Base-by-base conservation (phyloP, 2,888 invertebrate genomes). In the Diarsia mendica region DNA sequence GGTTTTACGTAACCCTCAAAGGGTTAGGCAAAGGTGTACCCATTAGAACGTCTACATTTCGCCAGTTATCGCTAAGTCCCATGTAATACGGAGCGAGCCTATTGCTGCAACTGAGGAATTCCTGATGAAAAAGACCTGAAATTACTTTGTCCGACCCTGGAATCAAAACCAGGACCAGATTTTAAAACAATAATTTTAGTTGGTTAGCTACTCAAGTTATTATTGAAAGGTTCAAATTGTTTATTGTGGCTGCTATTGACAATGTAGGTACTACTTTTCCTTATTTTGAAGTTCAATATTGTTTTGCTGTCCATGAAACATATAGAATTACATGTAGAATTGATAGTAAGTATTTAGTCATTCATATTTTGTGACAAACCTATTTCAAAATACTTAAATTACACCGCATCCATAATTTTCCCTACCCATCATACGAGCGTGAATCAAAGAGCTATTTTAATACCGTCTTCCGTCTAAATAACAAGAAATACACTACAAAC, bases 391-490 rank as follows among this genome's bases (percentile, higher is more conserved):
- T 65, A 77, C 44, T 39, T 46, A 39, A 39, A 60, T 46, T 49
- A 63, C 53, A 23, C n/a, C n/a, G n/a, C n/a, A 63, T 71, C 13
- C 13, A 71, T 55, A 66, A 49, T 49, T 79, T 73, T 58, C 28
- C 55, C 33, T 49, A 53, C 49, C 20, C 65, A 67, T 75, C 66
- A 67, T 55, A 13, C 46, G 55, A 23, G 28, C 9, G 61, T 75
- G 75, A 67, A 51, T 67, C n/a, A 46, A 75, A 18, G 4, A 49
- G 20, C n/a, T 79, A 75, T 67, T 72, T 58, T 33, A 70, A 28
- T 2, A 28, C 18, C 13, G 23, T 67, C 72, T 80, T 79, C 83
- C 71, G 64, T 76, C 67, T 74, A 67, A 79, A 75, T 72, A 75
- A 67, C 58, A 23, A 78, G 67, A 71, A 76, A 67, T 48, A 72